Evolutionary conservation across 2,797 vertebrate genomes (phyloP).

Genomic region (Aldrovandia affinis): DNA sequence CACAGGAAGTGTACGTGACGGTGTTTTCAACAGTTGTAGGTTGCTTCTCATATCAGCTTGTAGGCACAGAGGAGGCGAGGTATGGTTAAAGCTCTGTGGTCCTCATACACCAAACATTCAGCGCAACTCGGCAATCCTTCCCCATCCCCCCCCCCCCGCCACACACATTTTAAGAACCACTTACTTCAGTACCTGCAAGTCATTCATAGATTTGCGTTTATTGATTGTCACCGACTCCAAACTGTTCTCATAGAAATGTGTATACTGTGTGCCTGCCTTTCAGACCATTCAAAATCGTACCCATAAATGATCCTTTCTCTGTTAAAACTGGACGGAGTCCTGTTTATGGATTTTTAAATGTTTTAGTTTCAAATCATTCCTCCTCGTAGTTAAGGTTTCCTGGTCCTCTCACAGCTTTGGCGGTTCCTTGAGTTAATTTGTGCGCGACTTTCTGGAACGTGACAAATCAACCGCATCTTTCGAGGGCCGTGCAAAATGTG

Average conservation of each 20-base stretch:
- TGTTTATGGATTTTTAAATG: background rate
- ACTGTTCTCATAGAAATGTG: background rate
- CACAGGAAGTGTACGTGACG: background rate
- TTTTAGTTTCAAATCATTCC: background rate
- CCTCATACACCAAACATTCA: background rate
- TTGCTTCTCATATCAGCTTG: background rate
- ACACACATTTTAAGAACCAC: background rate
- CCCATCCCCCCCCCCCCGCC: background rate
- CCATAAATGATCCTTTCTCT: background rate
- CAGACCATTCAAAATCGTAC: too few relatives aligned
- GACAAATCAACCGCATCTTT: background rate
- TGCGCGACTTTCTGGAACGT: background rate
- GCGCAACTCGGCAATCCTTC: background rate
- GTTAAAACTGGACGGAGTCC: background rate
- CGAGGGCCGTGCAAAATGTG: too few relatives aligned
- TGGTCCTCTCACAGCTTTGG: background rate
- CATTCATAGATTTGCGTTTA: background rate
- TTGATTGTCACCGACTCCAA: background rate
- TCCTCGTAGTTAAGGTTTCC: background rate
- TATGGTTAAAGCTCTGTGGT: background rate
- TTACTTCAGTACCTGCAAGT: background rate
- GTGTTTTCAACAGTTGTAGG: background rate
- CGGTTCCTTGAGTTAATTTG: background rate
- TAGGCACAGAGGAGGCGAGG: background rate
- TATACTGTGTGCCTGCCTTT: background rate